Evolutionary conservation across 2,888 invertebrate genomes (phyloP).

Genomic region (Hecatera dysodea): DNA sequence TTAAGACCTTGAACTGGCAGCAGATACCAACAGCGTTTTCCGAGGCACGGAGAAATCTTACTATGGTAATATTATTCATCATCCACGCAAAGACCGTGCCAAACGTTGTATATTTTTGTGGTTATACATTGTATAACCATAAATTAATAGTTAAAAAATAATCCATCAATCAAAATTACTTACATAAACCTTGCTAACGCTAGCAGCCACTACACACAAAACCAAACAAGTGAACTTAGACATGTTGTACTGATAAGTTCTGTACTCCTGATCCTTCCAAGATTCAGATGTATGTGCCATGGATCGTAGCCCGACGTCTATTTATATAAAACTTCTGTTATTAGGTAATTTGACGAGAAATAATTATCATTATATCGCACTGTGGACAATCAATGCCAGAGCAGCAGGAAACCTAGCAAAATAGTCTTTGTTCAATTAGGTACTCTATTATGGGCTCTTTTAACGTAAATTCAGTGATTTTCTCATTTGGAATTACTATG

Average conservation of each 20-base stretch:
- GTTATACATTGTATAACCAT: no score
- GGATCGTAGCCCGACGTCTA: conserved; percentile 24
- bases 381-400: conserved; percentile 46
- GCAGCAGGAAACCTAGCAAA: conserved; percentile 37
- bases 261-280: conserved; percentile 41
- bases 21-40: no score
- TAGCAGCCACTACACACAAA: conserved; percentile 48
- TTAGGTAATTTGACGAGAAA: conserved; percentile 36
- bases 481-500: conserved; percentile 10
- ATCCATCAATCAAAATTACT: conserved; percentile 33
- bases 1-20: no score
- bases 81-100: no score
- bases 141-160: no score
- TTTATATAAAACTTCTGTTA: conserved; percentile 56
- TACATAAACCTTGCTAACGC: conserved; percentile 45
- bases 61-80: no score
- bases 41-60: no score
- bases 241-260: conserved; percentile 43
- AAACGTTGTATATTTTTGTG: no score
- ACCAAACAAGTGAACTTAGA: conserved; percentile 38
- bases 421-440: conserved; percentile 34
- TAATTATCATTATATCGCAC: conserved; percentile 59
- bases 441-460: conserved; percentile 5
- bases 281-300: conserved; percentile 43
- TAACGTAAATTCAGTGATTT: conserved; percentile 1